phyloP scores from a whole-genome alignment of 2,113 vertebrate genomes.

The Grallaria varia region DNA sequence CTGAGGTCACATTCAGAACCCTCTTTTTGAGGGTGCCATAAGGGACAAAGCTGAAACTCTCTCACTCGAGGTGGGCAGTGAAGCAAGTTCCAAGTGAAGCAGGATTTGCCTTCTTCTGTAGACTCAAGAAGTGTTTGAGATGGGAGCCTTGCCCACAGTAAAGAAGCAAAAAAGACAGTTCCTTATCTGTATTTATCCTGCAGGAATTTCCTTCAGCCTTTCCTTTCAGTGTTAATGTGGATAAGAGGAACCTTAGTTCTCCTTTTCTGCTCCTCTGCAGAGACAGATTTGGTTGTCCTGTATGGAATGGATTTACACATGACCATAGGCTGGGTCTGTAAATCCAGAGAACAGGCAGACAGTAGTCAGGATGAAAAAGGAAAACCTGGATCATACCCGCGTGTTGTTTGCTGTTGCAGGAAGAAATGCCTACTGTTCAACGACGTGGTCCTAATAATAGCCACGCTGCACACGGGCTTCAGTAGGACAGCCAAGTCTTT shows the following conservation, averaged over 20 bases:
- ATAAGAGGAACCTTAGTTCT: neutral
- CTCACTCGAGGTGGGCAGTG: neutral
- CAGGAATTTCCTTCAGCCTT: neutral
- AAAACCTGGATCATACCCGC: neutral
- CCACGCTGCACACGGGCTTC: slow-evolving; percentile 1
- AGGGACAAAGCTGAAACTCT: neutral
- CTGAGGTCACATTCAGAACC: neutral
- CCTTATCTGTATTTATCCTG: neutral
- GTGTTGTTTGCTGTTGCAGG: neutral
- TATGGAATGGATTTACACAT: neutral
- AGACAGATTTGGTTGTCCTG: neutral
- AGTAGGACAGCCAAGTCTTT: slow-evolving; percentile 45
- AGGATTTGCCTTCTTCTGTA: neutral
- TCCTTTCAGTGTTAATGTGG: neutral
- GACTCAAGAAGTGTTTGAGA: neutral
- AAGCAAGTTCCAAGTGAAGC: neutral
- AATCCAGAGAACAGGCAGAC: neutral
- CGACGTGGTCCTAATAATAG: neutral
- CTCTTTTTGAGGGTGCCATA: neutral
- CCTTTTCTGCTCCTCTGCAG: neutral
- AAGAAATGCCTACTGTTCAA: slow-evolving; percentile 56
- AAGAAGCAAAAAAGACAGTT: neutral
- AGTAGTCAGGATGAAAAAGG: neutral
- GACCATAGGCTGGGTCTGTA: neutral
- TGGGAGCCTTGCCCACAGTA: neutral